Conservation (phyloP, 2,888 invertebrate genomes). For the Hirudinaria manillensis region DNA sequence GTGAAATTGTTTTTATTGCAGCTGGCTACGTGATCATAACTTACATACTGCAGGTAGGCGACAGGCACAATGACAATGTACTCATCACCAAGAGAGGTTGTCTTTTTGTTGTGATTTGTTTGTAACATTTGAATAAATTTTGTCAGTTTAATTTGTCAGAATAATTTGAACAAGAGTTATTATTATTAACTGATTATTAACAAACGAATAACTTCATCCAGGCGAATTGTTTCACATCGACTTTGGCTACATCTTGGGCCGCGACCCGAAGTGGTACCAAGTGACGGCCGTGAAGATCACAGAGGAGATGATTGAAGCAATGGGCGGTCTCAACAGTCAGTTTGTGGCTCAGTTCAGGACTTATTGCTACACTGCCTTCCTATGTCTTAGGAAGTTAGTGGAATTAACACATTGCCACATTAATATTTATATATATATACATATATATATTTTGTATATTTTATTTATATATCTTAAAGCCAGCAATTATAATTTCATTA, state of each 20-base stretch:
- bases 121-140: background rate
- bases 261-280: constrained; percentile 96
- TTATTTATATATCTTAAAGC: no score
- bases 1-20: constrained; percentile 45
- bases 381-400: constrained; percentile 74
- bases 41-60: constrained; percentile 91
- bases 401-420: background rate
- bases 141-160: background rate
- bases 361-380: constrained; percentile 84
- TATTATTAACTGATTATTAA: background rate
- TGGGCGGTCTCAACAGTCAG: constrained; percentile 63
- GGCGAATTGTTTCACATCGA: constrained; percentile 53
- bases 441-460: no score
- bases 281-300: constrained; percentile 96
- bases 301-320: constrained; percentile 95
- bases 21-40: constrained; percentile 97
- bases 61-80: constrained; percentile 93
- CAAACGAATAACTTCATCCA: constrained; percentile 32
- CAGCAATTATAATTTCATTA: background rate
- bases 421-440: no score
- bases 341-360: constrained; percentile 89
- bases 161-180: no score
- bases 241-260: constrained; percentile 92
- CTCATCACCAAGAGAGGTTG: constrained; percentile 77
- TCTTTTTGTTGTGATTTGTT: constrained; percentile 2